These are phyloP conservation scores for Protaetia brevitarsis DNA, from an alignment of 1,140 invertebrate genomes.

Conservation along the genomic window DNA sequence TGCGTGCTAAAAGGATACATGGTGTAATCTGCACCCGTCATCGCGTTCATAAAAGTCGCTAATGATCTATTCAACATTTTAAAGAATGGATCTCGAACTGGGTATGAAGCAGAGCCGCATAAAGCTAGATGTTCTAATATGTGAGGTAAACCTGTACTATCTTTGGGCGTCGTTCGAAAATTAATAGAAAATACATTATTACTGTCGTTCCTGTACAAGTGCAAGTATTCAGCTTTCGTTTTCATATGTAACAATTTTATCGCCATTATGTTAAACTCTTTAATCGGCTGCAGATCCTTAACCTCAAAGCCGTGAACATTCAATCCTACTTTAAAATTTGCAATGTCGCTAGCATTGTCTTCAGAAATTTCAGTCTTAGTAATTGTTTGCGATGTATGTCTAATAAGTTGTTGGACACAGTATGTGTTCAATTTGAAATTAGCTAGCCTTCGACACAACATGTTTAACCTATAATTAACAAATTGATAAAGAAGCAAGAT, in stretches of 20 bases:
- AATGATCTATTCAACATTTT: slow-evolving; percentile 92
- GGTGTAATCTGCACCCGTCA: slow-evolving; percentile 93
- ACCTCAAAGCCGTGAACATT: slow-evolving; percentile 64
- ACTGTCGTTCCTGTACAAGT: slow-evolving; percentile 80
- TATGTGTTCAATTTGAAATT: slow-evolving; percentile 23
- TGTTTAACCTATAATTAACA: slow-evolving; percentile 13
- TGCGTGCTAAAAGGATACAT: slow-evolving; percentile 93
- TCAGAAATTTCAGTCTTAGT: slow-evolving; percentile 19
- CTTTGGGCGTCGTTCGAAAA: slow-evolving; percentile 84
- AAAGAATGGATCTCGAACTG: slow-evolving; percentile 90
- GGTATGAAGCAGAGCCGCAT: slow-evolving; percentile 85
- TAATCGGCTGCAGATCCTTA: slow-evolving; percentile 58
- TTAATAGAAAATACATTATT: slow-evolving; percentile 91
- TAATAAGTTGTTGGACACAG: slow-evolving; percentile 15
- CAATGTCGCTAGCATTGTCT: slow-evolving; percentile 29
- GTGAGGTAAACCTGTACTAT: slow-evolving; percentile 89
- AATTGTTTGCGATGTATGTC: slow-evolving; percentile 27
- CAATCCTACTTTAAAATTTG: slow-evolving; percentile 55
- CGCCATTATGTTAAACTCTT: slow-evolving; percentile 75
- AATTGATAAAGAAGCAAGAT: background rate
- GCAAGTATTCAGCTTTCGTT: slow-evolving; percentile 85
- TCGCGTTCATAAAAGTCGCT: slow-evolving; percentile 95
- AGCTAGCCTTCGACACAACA: slow-evolving; percentile 13
- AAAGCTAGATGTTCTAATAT: slow-evolving; percentile 90
- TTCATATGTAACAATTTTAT: slow-evolving; percentile 73